Evolutionary conservation across 1,140 invertebrate genomes (phyloP).

Genomic region (Heliconius eleuchia): DNA sequence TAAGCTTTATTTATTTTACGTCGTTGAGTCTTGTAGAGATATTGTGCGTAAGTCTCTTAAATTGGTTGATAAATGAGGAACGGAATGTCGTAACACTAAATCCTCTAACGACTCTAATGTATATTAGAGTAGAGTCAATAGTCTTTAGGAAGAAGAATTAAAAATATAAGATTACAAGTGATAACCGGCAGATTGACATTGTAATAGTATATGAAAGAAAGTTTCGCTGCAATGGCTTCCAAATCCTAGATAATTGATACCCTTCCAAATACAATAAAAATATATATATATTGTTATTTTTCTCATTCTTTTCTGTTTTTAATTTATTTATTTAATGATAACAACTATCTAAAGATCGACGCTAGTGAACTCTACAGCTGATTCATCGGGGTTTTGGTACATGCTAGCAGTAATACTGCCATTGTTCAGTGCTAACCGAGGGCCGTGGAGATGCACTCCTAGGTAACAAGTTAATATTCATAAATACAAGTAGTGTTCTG

Average conservation of each 20-base stretch:
- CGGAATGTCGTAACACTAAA: neutral
- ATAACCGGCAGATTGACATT: no score
- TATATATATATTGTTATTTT: no score
- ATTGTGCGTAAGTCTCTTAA: neutral
- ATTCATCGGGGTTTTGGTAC: slow-evolving; percentile 47
- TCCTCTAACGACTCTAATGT: no score
- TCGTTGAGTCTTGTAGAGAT: neutral
- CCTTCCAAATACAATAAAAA: no score
- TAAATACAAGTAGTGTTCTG: no score
- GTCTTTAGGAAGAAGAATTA: no score
- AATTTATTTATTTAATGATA: neutral
- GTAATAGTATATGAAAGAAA: no score
- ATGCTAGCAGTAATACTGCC: slow-evolving; percentile 53
- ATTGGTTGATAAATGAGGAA: neutral
- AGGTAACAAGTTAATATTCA: slow-evolving; percentile 41
- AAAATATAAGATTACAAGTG: no score
- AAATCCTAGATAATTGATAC: no score
- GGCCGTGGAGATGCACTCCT: slow-evolving; percentile 49
- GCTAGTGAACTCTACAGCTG: neutral
- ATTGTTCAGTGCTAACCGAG: slow-evolving; percentile 41
- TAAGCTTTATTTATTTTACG: neutral
- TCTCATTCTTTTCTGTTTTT: neutral
- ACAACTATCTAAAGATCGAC: neutral
- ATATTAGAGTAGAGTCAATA: no score
- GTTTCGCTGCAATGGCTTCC: no score